Percentiles rank a stretch among this genome's conserved stretches.
These are phyloP conservation scores for Hydrocynus forskahlii DNA, from an alignment of 2,797 vertebrate species.

Conservation along the genomic window DNA sequence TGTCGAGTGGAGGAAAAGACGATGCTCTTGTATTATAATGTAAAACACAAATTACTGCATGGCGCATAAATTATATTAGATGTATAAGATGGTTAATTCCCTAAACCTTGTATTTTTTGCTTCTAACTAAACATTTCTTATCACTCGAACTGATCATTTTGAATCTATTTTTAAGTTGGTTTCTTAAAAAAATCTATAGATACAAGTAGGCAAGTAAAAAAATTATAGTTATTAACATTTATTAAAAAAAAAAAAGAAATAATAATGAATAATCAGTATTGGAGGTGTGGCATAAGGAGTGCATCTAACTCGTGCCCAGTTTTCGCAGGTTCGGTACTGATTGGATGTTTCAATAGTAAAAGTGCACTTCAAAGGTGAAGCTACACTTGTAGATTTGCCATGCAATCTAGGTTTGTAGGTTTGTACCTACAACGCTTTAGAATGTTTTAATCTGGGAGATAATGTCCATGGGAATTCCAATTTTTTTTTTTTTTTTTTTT, in stretches of 20 bases:
- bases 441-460: constrained; percentile 45
- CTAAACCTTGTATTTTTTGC: constrained; percentile 68
- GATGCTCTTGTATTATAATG: constrained; percentile 81
- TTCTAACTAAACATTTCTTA: constrained; percentile 49
- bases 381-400: constrained; percentile 24
- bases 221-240: constrained; percentile 49
- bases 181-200: constrained; percentile 73
- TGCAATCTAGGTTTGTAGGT: constrained; percentile 38
- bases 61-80: constrained; percentile 78
- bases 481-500: too few relatives aligned
- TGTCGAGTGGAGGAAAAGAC: constrained; percentile 67
- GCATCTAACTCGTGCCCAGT: constrained; percentile 22
- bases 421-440: constrained; percentile 54
- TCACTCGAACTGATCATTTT: constrained; percentile 43
- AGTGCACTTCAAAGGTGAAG: constrained; percentile 46
- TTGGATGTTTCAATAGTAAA: constrained; percentile 56
- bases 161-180: constrained; percentile 75
- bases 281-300: constrained; percentile 19
- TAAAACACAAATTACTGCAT: constrained; percentile 83
- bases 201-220: constrained; percentile 61
- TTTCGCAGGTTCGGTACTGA: constrained; percentile 52
- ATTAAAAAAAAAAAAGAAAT: too few relatives aligned
- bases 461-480: constrained; percentile 52
- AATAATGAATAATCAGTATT: constrained; percentile 6
- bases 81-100: constrained; percentile 76